Evolutionary conservation across 2,888 invertebrate genomes (phyloP), one percentile per base, ranked within the genome.

Genomic region (Ophraella communa): DNA sequence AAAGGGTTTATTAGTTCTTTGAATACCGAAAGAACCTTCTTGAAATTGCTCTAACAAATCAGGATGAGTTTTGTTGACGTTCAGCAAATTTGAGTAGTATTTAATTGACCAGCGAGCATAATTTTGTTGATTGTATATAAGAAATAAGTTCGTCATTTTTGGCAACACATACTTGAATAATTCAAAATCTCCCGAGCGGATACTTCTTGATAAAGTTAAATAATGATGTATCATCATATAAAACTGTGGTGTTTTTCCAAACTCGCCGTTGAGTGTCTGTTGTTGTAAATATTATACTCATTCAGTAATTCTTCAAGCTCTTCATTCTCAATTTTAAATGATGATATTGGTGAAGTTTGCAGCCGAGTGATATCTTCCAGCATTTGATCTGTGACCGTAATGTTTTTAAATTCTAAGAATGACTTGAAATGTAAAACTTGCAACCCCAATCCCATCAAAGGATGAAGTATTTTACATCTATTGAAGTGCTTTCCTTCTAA

Each of bases 61-160:
- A 56, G 76, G 74, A 71, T 80, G 78, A 42, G 24, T 24, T 24
- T 78, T 78, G 66, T 45, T 49, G 80, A 73, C 68, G 78, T 80
- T 30, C 72, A 68, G 23, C 57, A 56, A 59, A 24, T 24, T 24
- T 3, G 3, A 3, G 7, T 7, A 4, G 24, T 80, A 24, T 66
- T 64, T 67, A 4, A 77, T 72, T 10, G 73, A 59, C 71, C 76
- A 80, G 2, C 76, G 71, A 53, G 79, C 72, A 71, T 80, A 79
- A 57, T 80, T 80, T 60, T 58, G 76, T 23, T 80, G 78, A 67
- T 79, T 78, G 33, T 70, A 73, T 1, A 63, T 62, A 54, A 80
- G 79, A 71, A 79, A 79, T 18, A 79, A 60, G 67, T 75, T 73
- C 0, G 70, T 66, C 1, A 80, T 78, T 67, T 63, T n/a, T n/a